Conservation (phyloP, 2,113 vertebrate species). For the Colinus virginianus region DNA sequence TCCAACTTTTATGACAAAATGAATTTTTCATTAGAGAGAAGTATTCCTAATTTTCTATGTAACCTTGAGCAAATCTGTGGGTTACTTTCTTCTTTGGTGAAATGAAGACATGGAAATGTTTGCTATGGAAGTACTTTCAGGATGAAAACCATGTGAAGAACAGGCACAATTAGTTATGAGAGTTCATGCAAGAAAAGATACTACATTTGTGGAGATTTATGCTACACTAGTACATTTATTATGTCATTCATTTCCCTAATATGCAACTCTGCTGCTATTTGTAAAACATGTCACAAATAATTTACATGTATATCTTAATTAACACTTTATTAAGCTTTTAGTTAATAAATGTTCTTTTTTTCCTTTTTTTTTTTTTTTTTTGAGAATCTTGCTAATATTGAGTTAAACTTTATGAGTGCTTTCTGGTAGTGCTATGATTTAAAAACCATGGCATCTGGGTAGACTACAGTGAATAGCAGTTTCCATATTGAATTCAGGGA, state of each 20-base stretch:
- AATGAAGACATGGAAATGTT: background rate
- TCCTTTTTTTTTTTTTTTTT: background rate
- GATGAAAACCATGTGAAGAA: background rate
- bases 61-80: background rate
- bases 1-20: background rate
- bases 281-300: background rate
- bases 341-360: no score
- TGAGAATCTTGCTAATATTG: background rate
- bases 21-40: background rate
- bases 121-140: background rate
- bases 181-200: background rate
- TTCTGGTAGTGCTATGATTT: background rate
- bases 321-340: background rate
- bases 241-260: background rate
- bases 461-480: background rate
- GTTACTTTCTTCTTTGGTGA: background rate
- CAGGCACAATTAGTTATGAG: background rate
- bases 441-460: background rate
- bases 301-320: accelerated
- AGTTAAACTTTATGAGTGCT: background rate
- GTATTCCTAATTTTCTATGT: background rate
- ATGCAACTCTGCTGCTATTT: background rate
- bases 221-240: background rate
- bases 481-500: background rate
- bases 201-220: background rate